Evolutionary conservation across 2,797 vertebrate species (phyloP).

Genomic region (Threskiornis aethiopicus): DNA sequence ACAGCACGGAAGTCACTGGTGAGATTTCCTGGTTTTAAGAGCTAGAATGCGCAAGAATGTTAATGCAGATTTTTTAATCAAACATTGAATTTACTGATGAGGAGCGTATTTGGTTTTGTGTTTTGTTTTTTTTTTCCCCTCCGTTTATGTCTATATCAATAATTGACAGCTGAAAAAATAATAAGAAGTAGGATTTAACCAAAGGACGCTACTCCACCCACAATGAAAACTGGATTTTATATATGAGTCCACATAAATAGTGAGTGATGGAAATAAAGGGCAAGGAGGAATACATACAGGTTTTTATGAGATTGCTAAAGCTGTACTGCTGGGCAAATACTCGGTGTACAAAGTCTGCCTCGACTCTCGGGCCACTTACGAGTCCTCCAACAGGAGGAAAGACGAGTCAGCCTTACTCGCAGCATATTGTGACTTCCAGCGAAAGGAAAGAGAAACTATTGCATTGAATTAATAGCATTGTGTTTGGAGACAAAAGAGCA

Average conservation of each 20-base stretch:
- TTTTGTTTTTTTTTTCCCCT: accelerated
- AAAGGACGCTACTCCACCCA: not conserved
- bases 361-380: accelerated
- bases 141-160: not conserved
- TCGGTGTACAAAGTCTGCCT: not conserved
- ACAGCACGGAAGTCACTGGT: not conserved
- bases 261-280: not conserved
- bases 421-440: not conserved
- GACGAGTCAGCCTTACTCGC: not conserved
- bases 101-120: accelerated
- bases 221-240: not conserved
- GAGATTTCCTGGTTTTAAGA: not conserved
- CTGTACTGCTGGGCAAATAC: not conserved
- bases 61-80: not conserved
- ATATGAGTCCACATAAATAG: not conserved
- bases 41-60: not conserved
- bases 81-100: not conserved
- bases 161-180: not conserved
- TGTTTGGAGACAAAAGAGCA: not conserved
- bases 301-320: not conserved
- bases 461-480: not conserved
- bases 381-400: not conserved
- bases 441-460: not conserved
- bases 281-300: not conserved
- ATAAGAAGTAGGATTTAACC: not conserved